These are phyloP conservation scores for Elgaria multicarinata DNA, from an alignment of 2,113 vertebrate species.

Conservation along the genomic window DNA sequence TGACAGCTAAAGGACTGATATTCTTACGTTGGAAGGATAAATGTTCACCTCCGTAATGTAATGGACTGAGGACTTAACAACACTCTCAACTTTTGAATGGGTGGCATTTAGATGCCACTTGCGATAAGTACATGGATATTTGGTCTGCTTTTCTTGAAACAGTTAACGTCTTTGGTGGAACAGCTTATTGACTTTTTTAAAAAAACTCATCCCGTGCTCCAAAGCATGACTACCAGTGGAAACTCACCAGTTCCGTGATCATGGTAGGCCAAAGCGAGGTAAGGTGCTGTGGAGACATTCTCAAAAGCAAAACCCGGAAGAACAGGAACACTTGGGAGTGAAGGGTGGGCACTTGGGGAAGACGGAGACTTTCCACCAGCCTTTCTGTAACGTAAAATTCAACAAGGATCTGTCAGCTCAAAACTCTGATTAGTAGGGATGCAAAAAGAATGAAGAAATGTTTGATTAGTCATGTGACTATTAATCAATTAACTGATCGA, in stretches of 20 bases:
- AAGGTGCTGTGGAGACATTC: slow-evolving; percentile 98
- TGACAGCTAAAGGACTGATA: no score
- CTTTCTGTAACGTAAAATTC: slow-evolving; percentile 86
- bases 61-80: no score
- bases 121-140: no score
- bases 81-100: no score
- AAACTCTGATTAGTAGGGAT: slow-evolving; percentile 4
- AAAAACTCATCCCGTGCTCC: not conserved
- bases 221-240: slow-evolving; percentile 19
- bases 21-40: no score
- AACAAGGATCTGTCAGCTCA: slow-evolving; percentile 54
- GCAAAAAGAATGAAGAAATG: not conserved
- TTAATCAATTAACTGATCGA: not conserved
- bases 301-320: slow-evolving; percentile 96
- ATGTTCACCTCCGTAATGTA: no score
- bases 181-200: not conserved
- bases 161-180: not conserved
- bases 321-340: slow-evolving; percentile 99
- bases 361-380: slow-evolving; percentile 95
- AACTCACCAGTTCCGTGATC: slow-evolving; percentile 97
- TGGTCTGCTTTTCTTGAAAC: no score
- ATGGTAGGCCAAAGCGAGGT: slow-evolving; percentile 99
- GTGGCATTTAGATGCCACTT: no score
- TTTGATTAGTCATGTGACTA: not conserved
- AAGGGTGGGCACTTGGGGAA: slow-evolving; percentile 97